These are phyloP conservation scores for Microtus pennsylvanicus DNA, from an alignment of 2,113 vertebrate species.

Conservation along the genomic window DNA sequence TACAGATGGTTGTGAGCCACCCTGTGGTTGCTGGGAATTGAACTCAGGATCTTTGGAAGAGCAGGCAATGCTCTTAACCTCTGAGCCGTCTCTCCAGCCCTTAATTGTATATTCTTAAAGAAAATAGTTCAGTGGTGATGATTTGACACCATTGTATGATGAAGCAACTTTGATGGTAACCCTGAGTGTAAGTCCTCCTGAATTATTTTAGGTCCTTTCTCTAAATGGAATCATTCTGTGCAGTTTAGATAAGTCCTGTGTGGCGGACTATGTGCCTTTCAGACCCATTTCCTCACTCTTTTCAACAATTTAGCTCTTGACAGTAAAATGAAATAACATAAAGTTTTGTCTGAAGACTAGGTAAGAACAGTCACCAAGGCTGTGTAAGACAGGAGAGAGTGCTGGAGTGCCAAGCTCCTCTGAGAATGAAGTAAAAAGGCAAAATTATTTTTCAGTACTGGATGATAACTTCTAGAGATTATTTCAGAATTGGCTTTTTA, in stretches of 20 bases:
- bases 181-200: not conserved
- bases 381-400: not conserved
- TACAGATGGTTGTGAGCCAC: too few species aligned
- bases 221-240: not conserved
- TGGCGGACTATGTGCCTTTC: not conserved
- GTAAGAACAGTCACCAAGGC: not conserved
- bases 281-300: not conserved
- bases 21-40: too few species aligned
- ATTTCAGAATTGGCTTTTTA: not conserved
- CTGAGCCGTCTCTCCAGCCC: too few species aligned
- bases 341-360: not conserved
- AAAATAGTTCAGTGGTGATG: not conserved
- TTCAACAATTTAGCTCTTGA: not conserved
- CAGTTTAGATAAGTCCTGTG: not conserved
- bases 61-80: too few species aligned
- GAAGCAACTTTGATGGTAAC: not conserved
- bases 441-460: not conserved
- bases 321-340: not conserved
- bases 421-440: not conserved
- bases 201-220: not conserved
- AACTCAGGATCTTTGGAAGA: too few species aligned
- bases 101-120: not conserved
- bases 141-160: not conserved
- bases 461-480: not conserved
- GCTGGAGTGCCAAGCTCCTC: not conserved